Evolutionary conservation across 2,113 vertebrate genomes (phyloP).

Genomic region (Nestor notabilis): DNA sequence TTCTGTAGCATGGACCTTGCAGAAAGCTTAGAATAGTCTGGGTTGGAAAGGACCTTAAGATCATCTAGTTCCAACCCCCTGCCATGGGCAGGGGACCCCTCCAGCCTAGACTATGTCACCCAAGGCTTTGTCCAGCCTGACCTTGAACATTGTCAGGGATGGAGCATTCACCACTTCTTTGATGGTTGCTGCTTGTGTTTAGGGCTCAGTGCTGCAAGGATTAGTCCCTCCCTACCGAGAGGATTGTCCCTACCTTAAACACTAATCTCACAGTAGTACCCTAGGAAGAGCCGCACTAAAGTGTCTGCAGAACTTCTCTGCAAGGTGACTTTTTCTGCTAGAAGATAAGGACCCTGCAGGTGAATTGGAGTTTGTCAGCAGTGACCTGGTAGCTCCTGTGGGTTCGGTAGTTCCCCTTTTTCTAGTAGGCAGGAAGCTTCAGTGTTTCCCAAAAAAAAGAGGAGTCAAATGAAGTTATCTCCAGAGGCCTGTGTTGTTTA

Average conservation of each 20-base stretch:
- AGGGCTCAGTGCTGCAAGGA: background rate
- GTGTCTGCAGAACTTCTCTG: background rate
- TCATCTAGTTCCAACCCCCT: background rate
- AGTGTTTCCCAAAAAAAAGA: background rate
- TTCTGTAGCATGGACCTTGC: background rate
- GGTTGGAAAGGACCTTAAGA: background rate
- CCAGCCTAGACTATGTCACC: background rate
- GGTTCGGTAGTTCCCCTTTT: background rate
- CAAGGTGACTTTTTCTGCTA: background rate
- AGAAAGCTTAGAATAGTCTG: background rate
- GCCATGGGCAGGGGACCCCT: background rate
- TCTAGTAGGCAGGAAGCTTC: background rate
- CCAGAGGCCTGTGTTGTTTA: background rate
- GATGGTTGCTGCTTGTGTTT: background rate
- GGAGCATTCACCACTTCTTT: background rate
- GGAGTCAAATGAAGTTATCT: background rate
- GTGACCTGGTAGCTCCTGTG: background rate
- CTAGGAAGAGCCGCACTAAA: background rate
- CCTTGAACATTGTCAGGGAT: background rate
- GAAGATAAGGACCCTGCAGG: background rate
- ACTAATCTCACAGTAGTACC: background rate
- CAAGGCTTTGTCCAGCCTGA: background rate
- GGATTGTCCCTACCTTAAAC: background rate
- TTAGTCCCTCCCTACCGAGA: background rate
- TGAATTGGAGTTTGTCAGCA: background rate